A percentile compares a stretch with the other conserved stretches of the same genome.
Conservation (phyloP, 2,113 vertebrate genomes). For the Gasterosteus nipponicus region DNA sequence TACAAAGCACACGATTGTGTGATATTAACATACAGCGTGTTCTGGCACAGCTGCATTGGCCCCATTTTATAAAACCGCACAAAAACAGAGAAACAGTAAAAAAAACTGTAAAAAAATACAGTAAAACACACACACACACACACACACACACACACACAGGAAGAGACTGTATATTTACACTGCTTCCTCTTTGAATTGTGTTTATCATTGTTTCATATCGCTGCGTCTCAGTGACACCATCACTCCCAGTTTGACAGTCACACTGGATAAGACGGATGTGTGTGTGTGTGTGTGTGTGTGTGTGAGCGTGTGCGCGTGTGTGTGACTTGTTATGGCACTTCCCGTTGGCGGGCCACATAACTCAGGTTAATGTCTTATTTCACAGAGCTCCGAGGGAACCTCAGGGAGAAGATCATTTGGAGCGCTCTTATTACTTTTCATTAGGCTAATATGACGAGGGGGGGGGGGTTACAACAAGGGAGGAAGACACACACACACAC, state of each 20-base stretch:
- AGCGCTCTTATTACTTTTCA: slow-evolving; percentile 78
- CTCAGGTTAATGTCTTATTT: slow-evolving; percentile 79
- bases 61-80: background rate
- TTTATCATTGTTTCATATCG: slow-evolving; percentile 64
- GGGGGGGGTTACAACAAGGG: slow-evolving; percentile 59
- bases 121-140: slow-evolving; percentile 15
- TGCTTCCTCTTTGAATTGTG: slow-evolving; percentile 44
- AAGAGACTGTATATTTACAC: slow-evolving; percentile 43
- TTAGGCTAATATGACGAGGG: slow-evolving; percentile 78
- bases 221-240: slow-evolving; percentile 43
- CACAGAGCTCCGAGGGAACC: slow-evolving; percentile 64
- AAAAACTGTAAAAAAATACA: slow-evolving; percentile 32
- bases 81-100: slow-evolving; percentile 20
- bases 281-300: slow-evolving; percentile 28
- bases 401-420: slow-evolving; percentile 71
- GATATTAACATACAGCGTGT: slow-evolving; percentile 7
- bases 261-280: slow-evolving; percentile 53
- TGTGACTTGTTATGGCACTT: slow-evolving; percentile 59
- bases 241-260: slow-evolving; percentile 61
- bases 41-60: slow-evolving; percentile 2
- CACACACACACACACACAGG: slow-evolving; percentile 3
- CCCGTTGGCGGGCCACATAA: slow-evolving; percentile 70
- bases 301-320: slow-evolving; percentile 13
- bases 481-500: slow-evolving; percentile 12
- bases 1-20: background rate